Evolutionary conservation across 2,797 vertebrate species (phyloP), one percentile per base, ranked within the genome.

Genomic region (Jordanella pulchra): DNA sequence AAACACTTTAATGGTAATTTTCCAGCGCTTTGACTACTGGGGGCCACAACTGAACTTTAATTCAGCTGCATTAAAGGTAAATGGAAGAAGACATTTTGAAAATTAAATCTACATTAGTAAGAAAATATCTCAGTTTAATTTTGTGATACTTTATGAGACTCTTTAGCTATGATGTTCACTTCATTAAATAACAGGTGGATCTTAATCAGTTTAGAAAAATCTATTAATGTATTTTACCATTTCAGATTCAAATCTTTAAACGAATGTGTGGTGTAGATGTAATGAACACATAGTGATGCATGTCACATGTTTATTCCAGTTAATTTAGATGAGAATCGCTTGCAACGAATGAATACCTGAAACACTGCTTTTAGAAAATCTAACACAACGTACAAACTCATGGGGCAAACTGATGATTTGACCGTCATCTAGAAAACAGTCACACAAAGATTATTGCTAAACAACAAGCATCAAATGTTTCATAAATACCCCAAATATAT

Each of bases 1-100:
- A 25, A 39, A 65, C 56, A 35, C 9, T 47, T 51, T 63, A 23
- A 30, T 25, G 25, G 39, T 45, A 27, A 69, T 69, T 69, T 69
- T 55, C 27, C 30, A 51, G 45, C 3, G 7, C 50, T 64, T 39
- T 69, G 67, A 69, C 15, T 60, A 35, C 21, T 50, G 21, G 32
- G n/a, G 25, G 11, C n/a, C 44, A 35, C 53, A 50, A 32, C 32
- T 28, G 32, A 30, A 32, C 28, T 44, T 39, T 13, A 67, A 28
- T 67, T 67, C 17, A 48, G 18, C 25, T 60, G 23, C 13, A 60
- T 73, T 56, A 42, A 25, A 54, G 18, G 11, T 28, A 9, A 12
- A 50, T 30, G 7, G 45, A 39, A 39, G 54, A 3, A 1, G 15
- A 69, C 3, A 51, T 55, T 9, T 65, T 45, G 53, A 21, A 65